phyloP scores from a whole-genome alignment of 1,140 invertebrate species.

The Lepidurus packardi region DNA sequence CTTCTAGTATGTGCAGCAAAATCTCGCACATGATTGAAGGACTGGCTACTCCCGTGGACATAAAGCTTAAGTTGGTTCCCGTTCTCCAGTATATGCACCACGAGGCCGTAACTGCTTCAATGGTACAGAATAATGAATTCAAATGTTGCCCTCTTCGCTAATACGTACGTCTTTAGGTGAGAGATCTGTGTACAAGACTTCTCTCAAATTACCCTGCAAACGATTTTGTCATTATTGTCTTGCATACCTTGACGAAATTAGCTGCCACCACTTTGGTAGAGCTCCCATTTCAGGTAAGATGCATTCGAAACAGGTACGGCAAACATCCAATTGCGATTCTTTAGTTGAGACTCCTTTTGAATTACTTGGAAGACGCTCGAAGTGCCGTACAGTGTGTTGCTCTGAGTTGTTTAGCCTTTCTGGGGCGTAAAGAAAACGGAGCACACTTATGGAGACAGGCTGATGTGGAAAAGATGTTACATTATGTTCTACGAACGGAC shows the following conservation, averaged over 20 bases:
- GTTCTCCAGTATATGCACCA: constrained; percentile 93
- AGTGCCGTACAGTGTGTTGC: constrained; percentile 66
- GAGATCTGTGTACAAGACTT: constrained; percentile 70
- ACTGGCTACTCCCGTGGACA: constrained; percentile 80
- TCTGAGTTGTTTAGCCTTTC: constrained; percentile 63
- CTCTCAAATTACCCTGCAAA: constrained; percentile 75
- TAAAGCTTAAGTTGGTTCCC: constrained; percentile 83
- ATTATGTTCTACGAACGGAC: constrained; percentile 47
- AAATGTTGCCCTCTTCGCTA: not conserved
- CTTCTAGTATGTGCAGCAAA: constrained; percentile 92
- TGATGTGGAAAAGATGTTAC: constrained; percentile 59
- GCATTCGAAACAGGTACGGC: not conserved
- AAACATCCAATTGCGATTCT: constrained; percentile 33
- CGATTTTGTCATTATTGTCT: constrained; percentile 77
- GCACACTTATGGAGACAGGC: constrained; percentile 74
- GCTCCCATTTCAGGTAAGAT: constrained; percentile 74
- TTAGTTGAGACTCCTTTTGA: constrained; percentile 54
- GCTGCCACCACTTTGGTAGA: constrained; percentile 82
- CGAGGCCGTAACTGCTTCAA: constrained; percentile 71
- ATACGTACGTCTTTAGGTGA: constrained; percentile 47
- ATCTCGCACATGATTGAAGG: constrained; percentile 92
- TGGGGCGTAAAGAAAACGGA: constrained; percentile 59
- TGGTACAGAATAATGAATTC: constrained; percentile 54
- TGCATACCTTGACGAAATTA: constrained; percentile 80
- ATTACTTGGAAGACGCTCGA: constrained; percentile 58